Evolutionary conservation across 2,113 vertebrate genomes (phyloP).

Genomic region (Tachycineta bicolor): DNA sequence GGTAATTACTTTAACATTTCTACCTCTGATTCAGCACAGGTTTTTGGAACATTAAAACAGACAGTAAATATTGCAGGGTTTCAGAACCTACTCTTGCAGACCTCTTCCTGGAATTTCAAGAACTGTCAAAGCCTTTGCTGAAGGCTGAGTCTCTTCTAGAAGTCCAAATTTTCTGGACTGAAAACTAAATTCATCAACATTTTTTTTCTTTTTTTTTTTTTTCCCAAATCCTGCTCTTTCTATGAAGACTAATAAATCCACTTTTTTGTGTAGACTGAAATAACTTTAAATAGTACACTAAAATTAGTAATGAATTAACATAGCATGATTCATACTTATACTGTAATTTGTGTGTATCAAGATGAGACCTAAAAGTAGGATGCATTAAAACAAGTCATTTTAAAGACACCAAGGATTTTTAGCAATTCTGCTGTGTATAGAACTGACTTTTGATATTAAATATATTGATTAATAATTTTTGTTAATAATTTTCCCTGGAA

Average conservation of each 20-base stretch:
- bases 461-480: background rate
- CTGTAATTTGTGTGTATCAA: background rate
- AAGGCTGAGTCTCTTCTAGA: background rate
- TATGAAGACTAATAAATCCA: background rate
- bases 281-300: background rate
- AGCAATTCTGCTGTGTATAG: background rate
- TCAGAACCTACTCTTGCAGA: slow-evolving; percentile 17
- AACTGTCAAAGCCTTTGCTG: background rate
- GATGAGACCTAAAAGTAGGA: background rate
- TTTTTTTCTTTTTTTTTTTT: background rate
- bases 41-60: slow-evolving; percentile 71
- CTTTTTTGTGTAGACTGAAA: background rate
- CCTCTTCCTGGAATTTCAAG: slow-evolving; percentile 26
- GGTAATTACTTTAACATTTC: slow-evolving; percentile 81
- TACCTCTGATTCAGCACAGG: slow-evolving; percentile 73
- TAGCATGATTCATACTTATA: background rate
- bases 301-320: background rate
- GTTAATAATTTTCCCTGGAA: background rate
- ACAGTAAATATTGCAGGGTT: slow-evolving; percentile 73
- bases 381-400: background rate
- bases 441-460: background rate
- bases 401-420: background rate
- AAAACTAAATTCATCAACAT: background rate
- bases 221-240: background rate
- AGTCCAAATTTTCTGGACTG: background rate